phyloP scores from a whole-genome alignment of 2,797 vertebrate genomes.

The Brotula barbata region DNA sequence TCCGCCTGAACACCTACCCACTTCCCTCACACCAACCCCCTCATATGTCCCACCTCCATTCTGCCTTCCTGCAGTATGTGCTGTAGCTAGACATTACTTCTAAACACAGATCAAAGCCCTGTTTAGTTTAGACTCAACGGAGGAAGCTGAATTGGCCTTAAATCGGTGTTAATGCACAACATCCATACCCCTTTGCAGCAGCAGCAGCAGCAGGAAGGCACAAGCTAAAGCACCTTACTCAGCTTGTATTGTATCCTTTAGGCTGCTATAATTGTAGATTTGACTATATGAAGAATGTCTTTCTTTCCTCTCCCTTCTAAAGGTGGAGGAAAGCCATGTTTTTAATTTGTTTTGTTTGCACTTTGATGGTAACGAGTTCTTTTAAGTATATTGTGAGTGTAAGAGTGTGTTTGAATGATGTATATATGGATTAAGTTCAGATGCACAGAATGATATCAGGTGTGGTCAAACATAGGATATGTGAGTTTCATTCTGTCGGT shows the following conservation, averaged over 20 bases:
- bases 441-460: slow-evolving; percentile 82
- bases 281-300: slow-evolving; percentile 97
- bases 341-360: slow-evolving; percentile 81
- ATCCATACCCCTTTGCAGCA: slow-evolving; percentile 21
- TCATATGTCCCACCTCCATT: slow-evolving; percentile 39
- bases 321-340: slow-evolving; percentile 76
- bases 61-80: slow-evolving; percentile 66
- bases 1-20: slow-evolving; percentile 76
- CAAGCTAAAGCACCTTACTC: slow-evolving; percentile 99
- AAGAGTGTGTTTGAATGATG: slow-evolving; percentile 71
- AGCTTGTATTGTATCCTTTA: slow-evolving; percentile 86
- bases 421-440: slow-evolving; percentile 80
- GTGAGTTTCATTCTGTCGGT: slow-evolving; percentile 46
- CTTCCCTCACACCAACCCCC: slow-evolving; percentile 19
- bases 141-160: slow-evolving; percentile 45
- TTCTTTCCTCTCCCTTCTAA: slow-evolving; percentile 74
- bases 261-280: slow-evolving; percentile 98
- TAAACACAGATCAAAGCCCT: slow-evolving; percentile 58
- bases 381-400: slow-evolving; percentile 86
- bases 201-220: slow-evolving; percentile 74
- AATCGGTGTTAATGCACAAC: slow-evolving; percentile 59
- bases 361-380: slow-evolving; percentile 89
- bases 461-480: slow-evolving; percentile 67
- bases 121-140: slow-evolving; percentile 55
- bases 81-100: slow-evolving; percentile 60